Conservation (phyloP, 2,797 vertebrate genomes). For the Acipenser ruthenus region DNA sequence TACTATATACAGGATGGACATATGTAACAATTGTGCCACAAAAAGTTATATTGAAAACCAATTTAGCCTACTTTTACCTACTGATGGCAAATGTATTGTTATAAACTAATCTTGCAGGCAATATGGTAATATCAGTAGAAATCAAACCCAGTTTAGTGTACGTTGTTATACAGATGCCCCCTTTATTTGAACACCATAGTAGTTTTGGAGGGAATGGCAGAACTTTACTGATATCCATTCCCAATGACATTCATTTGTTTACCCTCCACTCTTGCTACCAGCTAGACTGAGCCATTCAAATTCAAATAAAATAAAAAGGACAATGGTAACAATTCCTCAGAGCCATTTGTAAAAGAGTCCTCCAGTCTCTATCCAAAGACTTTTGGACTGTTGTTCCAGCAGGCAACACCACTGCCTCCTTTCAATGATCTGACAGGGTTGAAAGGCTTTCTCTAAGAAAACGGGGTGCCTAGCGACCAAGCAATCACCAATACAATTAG, state of each 20-base stretch:
- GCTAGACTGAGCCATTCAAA: conserved; percentile 57
- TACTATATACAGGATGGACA: too few relatives aligned
- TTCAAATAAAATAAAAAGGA: conserved; percentile 57
- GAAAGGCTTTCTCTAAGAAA: conserved; percentile 36
- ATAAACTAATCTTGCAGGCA: too few relatives aligned
- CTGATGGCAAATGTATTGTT: too few relatives aligned
- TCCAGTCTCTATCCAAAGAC: conserved; percentile 49
- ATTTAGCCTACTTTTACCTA: too few relatives aligned
- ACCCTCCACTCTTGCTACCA: conserved; percentile 60
- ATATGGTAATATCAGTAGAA: too few relatives aligned
- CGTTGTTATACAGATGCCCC: too few relatives aligned
- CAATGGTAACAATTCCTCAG: conserved; percentile 44
- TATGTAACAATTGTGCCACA: too few relatives aligned
- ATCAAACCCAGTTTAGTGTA: too few relatives aligned
- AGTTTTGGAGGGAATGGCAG: too few relatives aligned
- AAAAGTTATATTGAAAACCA: too few relatives aligned
- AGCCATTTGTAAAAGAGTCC: conserved; percentile 60
- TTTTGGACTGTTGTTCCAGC: conserved; percentile 52
- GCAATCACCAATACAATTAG: conserved; percentile 22
- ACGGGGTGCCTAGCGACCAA: conserved; percentile 48
- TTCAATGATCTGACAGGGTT: conserved; percentile 45
- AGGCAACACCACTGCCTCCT: conserved; percentile 53
- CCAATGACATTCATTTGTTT: conserved; percentile 61
- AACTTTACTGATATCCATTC: conserved; percentile 42
- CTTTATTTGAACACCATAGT: too few relatives aligned